Evolutionary conservation across 2,888 invertebrate genomes (phyloP).

Genomic region (Nephrotoma flavescens): DNA sequence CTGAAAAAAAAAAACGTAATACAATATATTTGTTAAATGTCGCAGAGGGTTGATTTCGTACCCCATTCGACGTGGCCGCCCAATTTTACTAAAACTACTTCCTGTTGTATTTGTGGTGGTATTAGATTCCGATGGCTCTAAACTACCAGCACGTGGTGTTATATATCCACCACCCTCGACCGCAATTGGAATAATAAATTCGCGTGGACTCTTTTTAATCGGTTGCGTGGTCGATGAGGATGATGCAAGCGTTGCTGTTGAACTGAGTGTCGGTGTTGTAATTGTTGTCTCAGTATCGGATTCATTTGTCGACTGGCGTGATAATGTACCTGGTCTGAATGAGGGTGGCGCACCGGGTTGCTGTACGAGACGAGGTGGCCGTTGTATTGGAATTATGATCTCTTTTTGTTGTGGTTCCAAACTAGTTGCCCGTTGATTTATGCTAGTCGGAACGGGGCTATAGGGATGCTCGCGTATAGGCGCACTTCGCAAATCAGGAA

Average conservation of each 20-base stretch:
- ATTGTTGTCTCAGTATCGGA: constrained; percentile 51
- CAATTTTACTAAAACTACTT: constrained; percentile 32
- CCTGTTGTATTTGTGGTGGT: constrained; percentile 37
- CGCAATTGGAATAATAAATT: constrained; percentile 87
- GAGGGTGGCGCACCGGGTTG: not conserved
- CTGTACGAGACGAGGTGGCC: constrained; percentile 25
- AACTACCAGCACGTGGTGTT: constrained; percentile 45
- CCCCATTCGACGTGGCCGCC: constrained; percentile 50
- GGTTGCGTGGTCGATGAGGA: constrained; percentile 38
- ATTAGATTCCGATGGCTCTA: constrained; percentile 56
- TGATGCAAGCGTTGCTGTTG: constrained; percentile 26
- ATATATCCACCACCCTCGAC: constrained; percentile 78
- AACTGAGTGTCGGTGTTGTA: constrained; percentile 31
- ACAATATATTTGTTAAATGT: not conserved
- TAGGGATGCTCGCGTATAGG: constrained; percentile 29
- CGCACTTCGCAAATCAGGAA: constrained; percentile 32
- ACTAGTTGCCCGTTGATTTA: constrained; percentile 37
- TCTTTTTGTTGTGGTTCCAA: constrained; percentile 43
- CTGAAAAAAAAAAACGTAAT: constrained; percentile 28
- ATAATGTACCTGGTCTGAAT: constrained; percentile 27
- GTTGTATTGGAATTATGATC: constrained; percentile 51
- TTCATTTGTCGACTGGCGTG: constrained; percentile 50
- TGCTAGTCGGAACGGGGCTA: constrained; percentile 24
- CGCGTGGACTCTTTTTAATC: constrained; percentile 75
- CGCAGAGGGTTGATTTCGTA: constrained; percentile 24